Evolutionary conservation across 2,888 invertebrate species (phyloP).

Genomic region (Drosophila incognita): DNA sequence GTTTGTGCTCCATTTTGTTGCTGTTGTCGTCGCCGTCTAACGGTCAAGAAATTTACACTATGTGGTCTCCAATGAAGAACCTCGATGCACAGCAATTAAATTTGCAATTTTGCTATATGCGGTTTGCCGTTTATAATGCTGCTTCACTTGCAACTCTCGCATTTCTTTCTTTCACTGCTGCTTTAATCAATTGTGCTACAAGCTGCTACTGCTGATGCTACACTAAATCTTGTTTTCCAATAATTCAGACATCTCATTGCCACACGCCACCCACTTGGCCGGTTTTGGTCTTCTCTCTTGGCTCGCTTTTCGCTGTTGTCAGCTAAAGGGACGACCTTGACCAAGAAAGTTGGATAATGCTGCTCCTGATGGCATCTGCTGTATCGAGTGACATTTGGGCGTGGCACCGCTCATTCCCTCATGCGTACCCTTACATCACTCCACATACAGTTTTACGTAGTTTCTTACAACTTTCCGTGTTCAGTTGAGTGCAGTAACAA

Average conservation of each 20-base stretch:
- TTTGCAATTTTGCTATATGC: constrained; percentile 23
- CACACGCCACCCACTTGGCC: constrained; percentile 30
- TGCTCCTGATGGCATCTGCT: not conserved
- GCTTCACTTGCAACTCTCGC: not conserved
- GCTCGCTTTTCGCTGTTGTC: constrained; percentile 24
- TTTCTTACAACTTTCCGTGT: constrained; percentile 10
- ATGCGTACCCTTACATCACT: constrained; percentile 46
- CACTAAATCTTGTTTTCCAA: constrained; percentile 20
- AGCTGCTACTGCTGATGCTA: not conserved
- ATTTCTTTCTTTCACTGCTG: not conserved
- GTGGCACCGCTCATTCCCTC: constrained; percentile 39
- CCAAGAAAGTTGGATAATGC: constrained; percentile 50
- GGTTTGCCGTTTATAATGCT: not conserved
- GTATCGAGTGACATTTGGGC: constrained; percentile 34
- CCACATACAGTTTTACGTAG: not conserved
- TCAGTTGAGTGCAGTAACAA: constrained; percentile 39
- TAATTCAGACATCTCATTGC: constrained; percentile 3
- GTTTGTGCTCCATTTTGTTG: constrained; percentile 77
- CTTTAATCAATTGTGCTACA: constrained; percentile 6
- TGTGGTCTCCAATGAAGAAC: constrained; percentile 28
- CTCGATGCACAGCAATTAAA: constrained; percentile 50
- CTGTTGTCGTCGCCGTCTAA: constrained; percentile 53
- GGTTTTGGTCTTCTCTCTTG: constrained; percentile 15
- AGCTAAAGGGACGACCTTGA: constrained; percentile 61
- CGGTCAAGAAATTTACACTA: constrained; percentile 52